Conservation (phyloP, 2,888 invertebrate genomes). For the Marasmarcha lunaedactyla region DNA sequence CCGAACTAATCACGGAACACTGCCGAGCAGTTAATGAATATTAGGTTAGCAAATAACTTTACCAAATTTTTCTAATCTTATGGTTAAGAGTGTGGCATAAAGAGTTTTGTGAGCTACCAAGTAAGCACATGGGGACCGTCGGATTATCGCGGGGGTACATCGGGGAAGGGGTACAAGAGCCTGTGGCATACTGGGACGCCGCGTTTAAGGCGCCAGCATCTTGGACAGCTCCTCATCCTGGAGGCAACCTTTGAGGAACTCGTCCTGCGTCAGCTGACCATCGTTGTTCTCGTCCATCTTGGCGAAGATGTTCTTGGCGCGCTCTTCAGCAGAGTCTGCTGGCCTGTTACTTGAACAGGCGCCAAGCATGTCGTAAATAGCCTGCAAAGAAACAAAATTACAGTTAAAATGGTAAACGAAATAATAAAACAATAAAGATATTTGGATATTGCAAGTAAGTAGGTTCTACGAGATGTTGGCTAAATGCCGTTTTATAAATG, state of each 20-base stretch:
- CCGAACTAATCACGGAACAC: no score
- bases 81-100: no score
- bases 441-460: no score
- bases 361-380: conserved; percentile 99
- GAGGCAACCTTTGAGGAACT: conserved; percentile 97
- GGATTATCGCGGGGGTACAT: conserved; percentile 32
- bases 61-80: no score
- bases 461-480: no score
- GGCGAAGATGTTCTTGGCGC: conserved; percentile 98
- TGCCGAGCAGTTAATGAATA: no score
- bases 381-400: no score
- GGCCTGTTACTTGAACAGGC: conserved; percentile 96
- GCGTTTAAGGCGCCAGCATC: conserved; percentile 90
- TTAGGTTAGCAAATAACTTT: no score
- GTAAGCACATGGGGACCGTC: conserved; percentile 22
- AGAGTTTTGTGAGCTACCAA: no score
- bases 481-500: no score
- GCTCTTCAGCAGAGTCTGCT: conserved; percentile 95
- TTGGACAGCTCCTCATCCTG: conserved; percentile 96
- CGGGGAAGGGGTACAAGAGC: conserved; percentile 21
- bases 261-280: conserved; percentile 97
- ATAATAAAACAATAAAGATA: no score
- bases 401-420: no score
- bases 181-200: conserved; percentile 10
- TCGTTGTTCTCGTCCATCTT: conserved; percentile 99